Evolutionary conservation across 2,888 invertebrate species (phyloP).

Genomic region (Chrysodeixis includens): DNA sequence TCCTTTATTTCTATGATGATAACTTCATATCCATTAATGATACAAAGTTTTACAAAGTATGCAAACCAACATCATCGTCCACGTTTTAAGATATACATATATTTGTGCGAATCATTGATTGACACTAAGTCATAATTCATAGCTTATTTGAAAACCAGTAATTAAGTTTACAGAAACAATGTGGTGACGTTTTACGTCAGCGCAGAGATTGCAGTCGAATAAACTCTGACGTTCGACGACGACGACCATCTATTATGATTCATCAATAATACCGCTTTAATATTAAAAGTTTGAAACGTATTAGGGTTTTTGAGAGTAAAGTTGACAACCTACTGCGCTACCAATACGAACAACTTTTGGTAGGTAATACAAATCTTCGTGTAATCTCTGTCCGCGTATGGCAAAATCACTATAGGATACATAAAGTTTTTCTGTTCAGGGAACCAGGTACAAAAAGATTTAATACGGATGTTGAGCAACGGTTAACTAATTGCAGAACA

Average conservation of each 20-base stretch:
- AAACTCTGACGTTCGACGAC: conserved; percentile 2
- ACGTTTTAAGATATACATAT: background rate
- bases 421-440: background rate
- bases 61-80: too few relatives aligned
- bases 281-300: background rate
- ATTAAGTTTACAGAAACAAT: background rate
- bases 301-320: background rate
- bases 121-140: background rate
- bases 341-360: too few relatives aligned
- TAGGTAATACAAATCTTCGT: too few relatives aligned
- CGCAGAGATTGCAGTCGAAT: background rate
- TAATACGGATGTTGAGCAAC: conserved; percentile 22
- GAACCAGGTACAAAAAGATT: background rate
- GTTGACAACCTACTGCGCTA: too few relatives aligned
- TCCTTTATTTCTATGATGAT: too few relatives aligned
- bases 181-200: conserved; percentile 1
- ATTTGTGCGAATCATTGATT: background rate
- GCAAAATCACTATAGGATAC: too few relatives aligned
- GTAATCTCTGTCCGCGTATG: background rate
- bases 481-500: conserved; percentile 37
- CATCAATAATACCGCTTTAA: background rate
- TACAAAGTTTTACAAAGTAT: background rate
- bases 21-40: background rate
- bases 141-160: background rate
- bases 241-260: background rate